Percentiles rank a stretch among this genome's conserved stretches.
phyloP scores from a whole-genome alignment of 1,140 invertebrate genomes.

The honey bee (Apis mellifera) region DNA sequence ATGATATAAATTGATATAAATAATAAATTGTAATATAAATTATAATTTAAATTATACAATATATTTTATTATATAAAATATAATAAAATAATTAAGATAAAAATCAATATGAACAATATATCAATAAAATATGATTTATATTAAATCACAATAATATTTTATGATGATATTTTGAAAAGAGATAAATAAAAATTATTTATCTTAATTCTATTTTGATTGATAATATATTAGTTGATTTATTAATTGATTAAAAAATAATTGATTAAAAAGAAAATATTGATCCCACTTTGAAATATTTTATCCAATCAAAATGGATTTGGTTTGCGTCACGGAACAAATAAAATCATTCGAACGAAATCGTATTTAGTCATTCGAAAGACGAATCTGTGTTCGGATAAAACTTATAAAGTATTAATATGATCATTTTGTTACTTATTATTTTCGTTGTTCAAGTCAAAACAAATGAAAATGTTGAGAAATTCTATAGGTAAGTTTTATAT shows the following conservation, averaged over 20 bases:
- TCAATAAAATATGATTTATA: not conserved
- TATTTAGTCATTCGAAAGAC: slow-evolving; percentile 56
- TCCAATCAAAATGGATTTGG: slow-evolving; percentile 30
- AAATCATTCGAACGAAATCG: slow-evolving; percentile 56
- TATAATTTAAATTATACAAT: not conserved
- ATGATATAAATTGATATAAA: not conserved
- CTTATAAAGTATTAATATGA: slow-evolving; percentile 57
- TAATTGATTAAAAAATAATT: not conserved
- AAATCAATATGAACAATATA: not conserved
- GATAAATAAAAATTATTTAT: no score
- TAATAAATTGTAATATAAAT: no score
- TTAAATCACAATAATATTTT: no score
- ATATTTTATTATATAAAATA: no score
- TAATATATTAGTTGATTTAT: no score
- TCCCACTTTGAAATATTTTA: slow-evolving; percentile 52
- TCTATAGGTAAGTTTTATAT: slow-evolving; percentile 38
- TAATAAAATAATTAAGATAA: not conserved
- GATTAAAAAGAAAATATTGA: not conserved
- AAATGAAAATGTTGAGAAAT: slow-evolving; percentile 36
- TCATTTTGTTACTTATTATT: slow-evolving; percentile 52
- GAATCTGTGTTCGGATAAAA: slow-evolving; percentile 36
- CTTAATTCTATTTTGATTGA: no score
- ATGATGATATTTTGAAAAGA: no score
- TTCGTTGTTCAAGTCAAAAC: slow-evolving; percentile 42
- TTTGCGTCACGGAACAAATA: slow-evolving; percentile 52